These are phyloP conservation scores for Hoplodrina ambigua DNA, from an alignment of 2,888 invertebrate species.

Conservation along the genomic window DNA sequence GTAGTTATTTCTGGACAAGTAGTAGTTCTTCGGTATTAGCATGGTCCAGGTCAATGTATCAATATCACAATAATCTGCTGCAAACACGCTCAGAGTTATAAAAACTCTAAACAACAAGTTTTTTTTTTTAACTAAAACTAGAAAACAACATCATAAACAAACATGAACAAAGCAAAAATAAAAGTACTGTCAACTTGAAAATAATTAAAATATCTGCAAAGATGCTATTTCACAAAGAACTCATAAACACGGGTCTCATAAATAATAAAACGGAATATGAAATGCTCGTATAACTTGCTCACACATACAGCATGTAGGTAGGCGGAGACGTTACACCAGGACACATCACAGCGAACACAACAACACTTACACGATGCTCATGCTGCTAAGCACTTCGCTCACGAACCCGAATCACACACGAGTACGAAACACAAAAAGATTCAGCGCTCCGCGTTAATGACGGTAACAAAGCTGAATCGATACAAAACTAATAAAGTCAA, in stretches of 20 bases:
- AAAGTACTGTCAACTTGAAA: slow-evolving; percentile 17
- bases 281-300: slow-evolving; percentile 23
- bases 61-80: slow-evolving; percentile 6
- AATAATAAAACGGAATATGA: slow-evolving; percentile 48
- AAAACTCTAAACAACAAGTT: slow-evolving; percentile 13
- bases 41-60: no score
- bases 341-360: slow-evolving; percentile 48
- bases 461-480: slow-evolving; percentile 67
- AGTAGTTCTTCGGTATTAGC: no score
- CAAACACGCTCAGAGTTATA: slow-evolving; percentile 9
- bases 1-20: no score
- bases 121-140: slow-evolving; percentile 9
- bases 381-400: slow-evolving; percentile 52
- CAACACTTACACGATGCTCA: slow-evolving; percentile 37
- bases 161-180: slow-evolving; percentile 21
- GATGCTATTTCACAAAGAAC: slow-evolving; percentile 43
- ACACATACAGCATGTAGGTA: slow-evolving; percentile 5
- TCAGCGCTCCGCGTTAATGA: slow-evolving; percentile 66
- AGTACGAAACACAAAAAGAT: slow-evolving; percentile 64
- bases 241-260: slow-evolving; percentile 50
- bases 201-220: slow-evolving; percentile 56
- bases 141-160: slow-evolving; percentile 20
- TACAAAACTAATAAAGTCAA: slow-evolving; percentile 71
- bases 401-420: slow-evolving; percentile 52
- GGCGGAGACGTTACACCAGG: slow-evolving; percentile 7